Evolutionary conservation across 2,797 vertebrate species (phyloP), one percentile per base, ranked within the genome.

Genomic region (Fundulus diaphanus): DNA sequence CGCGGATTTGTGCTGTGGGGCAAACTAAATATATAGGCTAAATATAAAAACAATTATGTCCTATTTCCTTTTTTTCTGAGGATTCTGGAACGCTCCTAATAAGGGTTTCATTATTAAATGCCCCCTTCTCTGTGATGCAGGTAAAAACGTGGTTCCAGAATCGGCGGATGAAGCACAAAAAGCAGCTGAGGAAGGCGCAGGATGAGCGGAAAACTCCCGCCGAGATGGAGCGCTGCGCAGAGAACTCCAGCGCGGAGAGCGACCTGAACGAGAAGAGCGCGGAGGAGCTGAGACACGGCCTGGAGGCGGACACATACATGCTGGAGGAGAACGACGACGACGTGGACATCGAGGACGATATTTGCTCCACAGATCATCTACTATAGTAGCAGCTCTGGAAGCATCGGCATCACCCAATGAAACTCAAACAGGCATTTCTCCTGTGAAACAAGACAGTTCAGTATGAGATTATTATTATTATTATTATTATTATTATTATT

Each of bases 71-170:
- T 61, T 57, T 29, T 59, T 20, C 33, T 31, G 29, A 2, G 31
- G 6, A 61, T 61, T 61, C 31, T 18, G 31, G 57, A 35, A 61
- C 46, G 49, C 16, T 22, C 33, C 7, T 20, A 42, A 42, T 7
- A 42, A 11, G 15, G 18, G 7, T 7, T 24, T 51, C 5, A 35
- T 24, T 2, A 24, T n/a, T 69, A 20, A 22, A 11, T 5, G 11
- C 40, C 29, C 22, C 46, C 20, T 29, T 56, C 4, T 1, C 31
- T 61, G 20, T 18, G 31, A 3, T 7, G 3, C 92, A 99, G 98
- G 98, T 99, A 44, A 99, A 99, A 89, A 99, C 98, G 49, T 99
- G 98, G 98, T 99, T 99, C 81, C 98, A 99, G 92, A 99, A 99
- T 91, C 93, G 98, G 18, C 94, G 98, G 78, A 99, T 99, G 98